Percentiles rank a stretch among this genome's conserved stretches.
These are phyloP conservation scores for Hemithea aestivaria DNA, from an alignment of 2,888 invertebrate genomes.

Conservation along the genomic window DNA sequence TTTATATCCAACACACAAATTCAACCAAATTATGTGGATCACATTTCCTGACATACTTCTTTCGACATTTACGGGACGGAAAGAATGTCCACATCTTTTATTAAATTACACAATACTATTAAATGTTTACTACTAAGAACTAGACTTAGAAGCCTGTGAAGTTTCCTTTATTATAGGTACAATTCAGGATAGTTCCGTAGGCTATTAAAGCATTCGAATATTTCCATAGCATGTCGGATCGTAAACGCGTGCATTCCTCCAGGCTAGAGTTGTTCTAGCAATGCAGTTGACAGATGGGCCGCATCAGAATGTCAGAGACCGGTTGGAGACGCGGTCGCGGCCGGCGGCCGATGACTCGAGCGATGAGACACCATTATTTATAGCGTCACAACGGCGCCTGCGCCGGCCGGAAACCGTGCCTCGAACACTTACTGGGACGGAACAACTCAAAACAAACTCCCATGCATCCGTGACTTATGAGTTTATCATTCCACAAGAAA, in stretches of 20 bases:
- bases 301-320: slow-evolving; percentile 46
- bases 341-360: slow-evolving; percentile 70
- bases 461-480: neutral
- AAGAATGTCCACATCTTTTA: slow-evolving; percentile 1
- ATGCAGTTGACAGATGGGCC: slow-evolving; percentile 55
- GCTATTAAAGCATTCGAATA: slow-evolving; percentile 15
- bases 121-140: slow-evolving; percentile 6
- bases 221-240: slow-evolving; percentile 19
- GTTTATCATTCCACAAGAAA: too few species aligned
- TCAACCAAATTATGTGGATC: too few species aligned
- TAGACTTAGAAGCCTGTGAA: slow-evolving; percentile 31
- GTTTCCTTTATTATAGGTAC: slow-evolving; percentile 23
- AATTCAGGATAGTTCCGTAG: slow-evolving; percentile 17
- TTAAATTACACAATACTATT: slow-evolving; percentile 10
- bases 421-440: slow-evolving; percentile 57
- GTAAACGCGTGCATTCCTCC: slow-evolving; percentile 21
- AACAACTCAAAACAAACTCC: slow-evolving; percentile 39
- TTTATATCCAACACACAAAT: neutral
- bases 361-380: slow-evolving; percentile 75
- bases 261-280: slow-evolving; percentile 13
- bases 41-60: too few species aligned
- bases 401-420: slow-evolving; percentile 73
- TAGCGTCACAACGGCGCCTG: slow-evolving; percentile 65
- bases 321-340: slow-evolving; percentile 44
- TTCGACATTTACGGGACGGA: neutral